These are phyloP conservation scores for Poeciliopsis infans DNA, from an alignment of 2,797 vertebrate species.

Conservation along the genomic window DNA sequence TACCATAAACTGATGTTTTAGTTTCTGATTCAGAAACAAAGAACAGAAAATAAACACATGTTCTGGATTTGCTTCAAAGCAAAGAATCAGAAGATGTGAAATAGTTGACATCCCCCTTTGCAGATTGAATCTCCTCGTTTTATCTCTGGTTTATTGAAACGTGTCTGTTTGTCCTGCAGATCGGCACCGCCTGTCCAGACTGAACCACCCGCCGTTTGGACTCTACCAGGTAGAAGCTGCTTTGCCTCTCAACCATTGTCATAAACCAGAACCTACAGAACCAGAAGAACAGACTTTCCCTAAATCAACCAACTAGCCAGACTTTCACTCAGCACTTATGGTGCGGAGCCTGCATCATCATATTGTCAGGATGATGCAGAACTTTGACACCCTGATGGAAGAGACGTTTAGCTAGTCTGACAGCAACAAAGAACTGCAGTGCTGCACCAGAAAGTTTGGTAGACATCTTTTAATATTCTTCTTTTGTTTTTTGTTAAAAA, in stretches of 20 bases:
- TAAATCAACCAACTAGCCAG: neutral
- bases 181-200: slow-evolving; percentile 17
- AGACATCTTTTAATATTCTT: no score
- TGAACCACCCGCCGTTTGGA: neutral
- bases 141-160: neutral
- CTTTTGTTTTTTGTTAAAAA: no score
- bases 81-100: neutral
- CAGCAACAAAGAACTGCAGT: no score
- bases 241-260: neutral
- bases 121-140: neutral
- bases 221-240: slow-evolving; percentile 38
- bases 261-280: neutral
- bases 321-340: neutral
- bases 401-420: neutral
- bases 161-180: slow-evolving; percentile 32
- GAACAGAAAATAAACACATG: neutral
- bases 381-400: neutral
- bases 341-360: no score
- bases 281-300: neutral
- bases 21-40: neutral
- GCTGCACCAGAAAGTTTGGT: no score
- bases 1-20: neutral
- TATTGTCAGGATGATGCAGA: neutral
- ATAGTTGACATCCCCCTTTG: neutral
- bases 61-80: neutral